phyloP scores from a whole-genome alignment of 2,888 invertebrate species.

The Drosophila greeni region DNA sequence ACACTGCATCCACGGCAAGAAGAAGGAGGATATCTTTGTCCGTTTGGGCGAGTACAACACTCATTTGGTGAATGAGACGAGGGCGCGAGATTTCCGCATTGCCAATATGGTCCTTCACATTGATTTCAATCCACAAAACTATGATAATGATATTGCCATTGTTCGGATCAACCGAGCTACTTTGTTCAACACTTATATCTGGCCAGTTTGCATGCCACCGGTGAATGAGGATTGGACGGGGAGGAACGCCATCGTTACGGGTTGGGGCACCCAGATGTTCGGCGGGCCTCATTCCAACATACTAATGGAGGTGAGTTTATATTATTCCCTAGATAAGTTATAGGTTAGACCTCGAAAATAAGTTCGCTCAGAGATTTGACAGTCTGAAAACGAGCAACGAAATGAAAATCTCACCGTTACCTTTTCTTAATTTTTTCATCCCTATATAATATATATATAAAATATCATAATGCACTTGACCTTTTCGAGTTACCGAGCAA shows the following conservation, averaged over 20 bases:
- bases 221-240: conserved; percentile 82
- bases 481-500: no score
- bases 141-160: conserved; percentile 88
- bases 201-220: conserved; percentile 91
- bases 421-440: not conserved
- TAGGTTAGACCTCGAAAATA: not conserved
- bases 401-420: fast-evolving
- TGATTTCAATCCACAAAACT: conserved; percentile 84
- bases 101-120: conserved; percentile 84
- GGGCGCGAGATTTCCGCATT: conserved; percentile 85
- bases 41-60: conserved; percentile 92
- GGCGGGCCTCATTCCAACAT: conserved; percentile 85
- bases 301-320: conserved; percentile 84
- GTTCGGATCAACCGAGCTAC: conserved; percentile 84
- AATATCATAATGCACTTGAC: no score
- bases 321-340: not conserved
- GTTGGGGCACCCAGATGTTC: conserved; percentile 88
- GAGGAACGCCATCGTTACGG: conserved; percentile 84
- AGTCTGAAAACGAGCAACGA: not conserved
- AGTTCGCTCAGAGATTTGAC: not conserved
- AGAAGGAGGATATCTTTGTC: conserved; percentile 83
- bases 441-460: not conserved
- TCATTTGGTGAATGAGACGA: conserved; percentile 83
- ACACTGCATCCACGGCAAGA: conserved; percentile 80
- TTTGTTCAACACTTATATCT: conserved; percentile 87